These are phyloP conservation scores for Belonocnema kinseyi DNA, from an alignment of 1,140 invertebrate species.

Conservation along the genomic window DNA sequence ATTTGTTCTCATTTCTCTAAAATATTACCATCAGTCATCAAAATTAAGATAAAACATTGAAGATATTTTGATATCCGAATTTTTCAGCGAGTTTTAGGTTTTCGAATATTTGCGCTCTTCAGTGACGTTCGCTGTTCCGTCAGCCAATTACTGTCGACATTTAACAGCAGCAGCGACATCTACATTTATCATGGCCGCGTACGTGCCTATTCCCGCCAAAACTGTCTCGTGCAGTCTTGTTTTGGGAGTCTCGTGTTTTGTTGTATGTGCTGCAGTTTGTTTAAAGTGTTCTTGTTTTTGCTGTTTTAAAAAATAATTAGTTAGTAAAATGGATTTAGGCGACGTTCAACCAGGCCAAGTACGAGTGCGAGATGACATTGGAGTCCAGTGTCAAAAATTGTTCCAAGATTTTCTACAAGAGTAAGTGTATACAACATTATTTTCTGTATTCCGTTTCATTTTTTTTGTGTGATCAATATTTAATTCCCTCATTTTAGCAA, in stretches of 20 bases:
- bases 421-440: conserved; percentile 79
- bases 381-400: conserved; percentile 93
- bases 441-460: neutral
- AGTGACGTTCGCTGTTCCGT: neutral
- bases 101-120: neutral
- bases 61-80: too few relatives aligned
- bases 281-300: conserved; percentile 15
- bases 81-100: neutral
- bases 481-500: neutral
- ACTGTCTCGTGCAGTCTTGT: neutral
- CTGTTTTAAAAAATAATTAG: conserved; percentile 23
- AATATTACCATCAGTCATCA: too few relatives aligned
- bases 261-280: conserved; percentile 11
- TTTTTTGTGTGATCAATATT: neutral
- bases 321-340: conserved; percentile 51
- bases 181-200: neutral
- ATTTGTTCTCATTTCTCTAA: too few relatives aligned
- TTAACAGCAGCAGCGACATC: neutral
- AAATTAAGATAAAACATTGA: too few relatives aligned
- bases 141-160: neutral
- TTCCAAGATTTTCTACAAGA: conserved; percentile 97
- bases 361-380: conserved; percentile 89
- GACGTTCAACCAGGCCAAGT: conserved; percentile 49
- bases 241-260: neutral
- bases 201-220: conserved; percentile 10